Evolutionary conservation across 2,888 invertebrate genomes (phyloP).

Genomic region (Herminia tarsipennalis): DNA sequence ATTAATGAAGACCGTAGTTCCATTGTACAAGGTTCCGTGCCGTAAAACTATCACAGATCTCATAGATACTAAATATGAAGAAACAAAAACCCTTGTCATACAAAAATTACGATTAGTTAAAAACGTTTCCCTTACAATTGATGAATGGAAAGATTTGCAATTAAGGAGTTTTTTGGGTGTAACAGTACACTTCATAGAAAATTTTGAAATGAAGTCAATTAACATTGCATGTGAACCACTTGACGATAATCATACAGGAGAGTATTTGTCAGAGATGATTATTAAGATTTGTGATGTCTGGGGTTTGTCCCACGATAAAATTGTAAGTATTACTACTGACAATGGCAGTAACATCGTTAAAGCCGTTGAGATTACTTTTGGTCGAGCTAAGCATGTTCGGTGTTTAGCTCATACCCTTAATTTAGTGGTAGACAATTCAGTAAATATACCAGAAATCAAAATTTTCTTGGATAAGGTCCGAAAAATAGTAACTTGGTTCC

Average conservation of each 20-base stretch:
- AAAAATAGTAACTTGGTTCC: slow-evolving; percentile 40
- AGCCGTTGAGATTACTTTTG: slow-evolving; percentile 33
- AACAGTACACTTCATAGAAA: slow-evolving; percentile 29
- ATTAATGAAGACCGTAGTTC: slow-evolving; percentile 25
- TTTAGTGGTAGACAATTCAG: slow-evolving; percentile 33
- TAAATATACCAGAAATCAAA: slow-evolving; percentile 20
- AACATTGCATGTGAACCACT: slow-evolving; percentile 29
- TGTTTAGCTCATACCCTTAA: slow-evolving; percentile 41
- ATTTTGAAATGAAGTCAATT: slow-evolving; percentile 27
- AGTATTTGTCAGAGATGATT: slow-evolving; percentile 23
- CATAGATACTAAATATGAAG: slow-evolving; percentile 34
- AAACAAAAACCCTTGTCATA: slow-evolving; percentile 27
- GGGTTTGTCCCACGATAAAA: slow-evolving; percentile 11
- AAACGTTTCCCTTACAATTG: slow-evolving; percentile 19
- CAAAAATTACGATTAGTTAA: slow-evolving; percentile 21
- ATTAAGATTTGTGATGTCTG: slow-evolving; percentile 4
- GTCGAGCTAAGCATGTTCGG: slow-evolving; percentile 37
- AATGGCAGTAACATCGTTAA: slow-evolving; percentile 35
- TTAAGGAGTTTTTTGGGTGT: slow-evolving; percentile 25
- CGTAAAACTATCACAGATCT: slow-evolving; percentile 35
- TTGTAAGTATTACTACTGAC: slow-evolving; percentile 31
- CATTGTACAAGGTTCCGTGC: slow-evolving; percentile 33
- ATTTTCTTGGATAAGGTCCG: slow-evolving; percentile 32
- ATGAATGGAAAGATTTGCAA: slow-evolving; percentile 34
- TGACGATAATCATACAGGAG: slow-evolving; percentile 33